Evolutionary conservation across 2,888 invertebrate genomes (phyloP).

Genomic region (Aporophyla lueneburgensis): DNA sequence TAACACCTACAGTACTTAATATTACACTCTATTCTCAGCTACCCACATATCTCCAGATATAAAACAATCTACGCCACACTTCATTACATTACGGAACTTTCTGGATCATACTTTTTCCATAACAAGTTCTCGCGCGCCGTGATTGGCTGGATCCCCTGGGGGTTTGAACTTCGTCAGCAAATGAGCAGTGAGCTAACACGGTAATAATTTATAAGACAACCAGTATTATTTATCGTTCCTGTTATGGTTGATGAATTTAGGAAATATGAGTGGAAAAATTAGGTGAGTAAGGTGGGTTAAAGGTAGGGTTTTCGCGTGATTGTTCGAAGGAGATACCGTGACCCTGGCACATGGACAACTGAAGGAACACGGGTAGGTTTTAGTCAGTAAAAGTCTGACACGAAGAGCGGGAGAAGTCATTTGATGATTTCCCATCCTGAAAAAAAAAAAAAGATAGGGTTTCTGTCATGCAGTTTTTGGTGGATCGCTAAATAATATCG

Average conservation of each 20-base stretch:
- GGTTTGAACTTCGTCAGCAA: constrained; percentile 90
- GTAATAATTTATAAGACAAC: constrained; percentile 89
- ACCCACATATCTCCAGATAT: constrained; percentile 54
- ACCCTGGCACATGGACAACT: too few species aligned
- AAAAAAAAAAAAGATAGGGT: neutral
- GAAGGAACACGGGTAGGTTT: too few species aligned
- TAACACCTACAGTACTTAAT: too few species aligned
- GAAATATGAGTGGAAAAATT: constrained; percentile 54
- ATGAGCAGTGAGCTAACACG: constrained; percentile 90
- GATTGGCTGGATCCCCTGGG: constrained; percentile 88
- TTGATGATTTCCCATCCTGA: too few species aligned
- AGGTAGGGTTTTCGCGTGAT: too few species aligned
- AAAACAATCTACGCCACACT: constrained; percentile 67
- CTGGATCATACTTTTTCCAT: constrained; percentile 82
- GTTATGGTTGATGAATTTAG: constrained; percentile 75
- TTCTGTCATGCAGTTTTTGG: neutral
- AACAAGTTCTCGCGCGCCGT: constrained; percentile 88
- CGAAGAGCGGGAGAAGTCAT: too few species aligned
- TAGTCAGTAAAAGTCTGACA: too few species aligned
- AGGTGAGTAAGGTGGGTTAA: constrained; percentile 17
- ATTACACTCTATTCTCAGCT: neutral
- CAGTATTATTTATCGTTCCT: constrained; percentile 86
- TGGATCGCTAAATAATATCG: neutral
- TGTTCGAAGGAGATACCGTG: too few species aligned
- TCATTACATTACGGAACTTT: constrained; percentile 71